These are phyloP conservation scores for Drosophila ogumai DNA, from an alignment of 1,140 invertebrate genomes.

Conservation along the genomic window DNA sequence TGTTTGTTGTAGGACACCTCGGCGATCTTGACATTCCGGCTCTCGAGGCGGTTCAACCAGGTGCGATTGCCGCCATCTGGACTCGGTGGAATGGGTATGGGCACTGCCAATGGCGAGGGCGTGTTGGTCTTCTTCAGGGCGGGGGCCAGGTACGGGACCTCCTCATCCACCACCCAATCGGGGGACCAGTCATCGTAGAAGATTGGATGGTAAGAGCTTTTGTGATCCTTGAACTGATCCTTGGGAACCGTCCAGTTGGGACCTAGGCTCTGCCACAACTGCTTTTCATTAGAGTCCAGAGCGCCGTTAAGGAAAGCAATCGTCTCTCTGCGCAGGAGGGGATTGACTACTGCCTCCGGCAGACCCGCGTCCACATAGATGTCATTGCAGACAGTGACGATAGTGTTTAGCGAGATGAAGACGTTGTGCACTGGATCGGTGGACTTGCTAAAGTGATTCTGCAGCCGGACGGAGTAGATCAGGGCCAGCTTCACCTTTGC, in stretches of 20 bases:
- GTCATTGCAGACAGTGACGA: constrained; percentile 76
- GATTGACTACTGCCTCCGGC: constrained; percentile 73
- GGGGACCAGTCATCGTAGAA: constrained; percentile 84
- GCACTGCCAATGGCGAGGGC: constrained; percentile 33
- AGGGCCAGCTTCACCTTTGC: constrained; percentile 74
- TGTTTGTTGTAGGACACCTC: constrained; percentile 95
- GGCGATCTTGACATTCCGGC: constrained; percentile 77
- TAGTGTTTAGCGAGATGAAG: constrained; percentile 72
- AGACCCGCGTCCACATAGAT: constrained; percentile 61
- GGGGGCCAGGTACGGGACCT: constrained; percentile 68
- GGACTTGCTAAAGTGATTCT: constrained; percentile 71
- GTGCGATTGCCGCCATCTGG: constrained; percentile 61
- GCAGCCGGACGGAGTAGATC: constrained; percentile 68
- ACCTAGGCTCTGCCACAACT: constrained; percentile 72
- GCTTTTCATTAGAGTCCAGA: constrained; percentile 60
- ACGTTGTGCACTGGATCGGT: constrained; percentile 69
- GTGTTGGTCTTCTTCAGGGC: constrained; percentile 52
- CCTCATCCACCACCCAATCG: constrained; percentile 80
- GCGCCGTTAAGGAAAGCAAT: constrained; percentile 54
- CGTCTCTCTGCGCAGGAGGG: constrained; percentile 71
- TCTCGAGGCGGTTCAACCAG: constrained; percentile 70
- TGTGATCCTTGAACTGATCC: constrained; percentile 80
- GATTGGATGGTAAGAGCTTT: constrained; percentile 74
- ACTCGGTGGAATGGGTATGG: constrained; percentile 46
- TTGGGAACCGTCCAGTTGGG: constrained; percentile 75